Percentiles rank a stretch among this genome's conserved stretches.
These are phyloP conservation scores for Palloptera scutellata DNA, from an alignment of 2,888 invertebrate species.

Conservation along the genomic window DNA sequence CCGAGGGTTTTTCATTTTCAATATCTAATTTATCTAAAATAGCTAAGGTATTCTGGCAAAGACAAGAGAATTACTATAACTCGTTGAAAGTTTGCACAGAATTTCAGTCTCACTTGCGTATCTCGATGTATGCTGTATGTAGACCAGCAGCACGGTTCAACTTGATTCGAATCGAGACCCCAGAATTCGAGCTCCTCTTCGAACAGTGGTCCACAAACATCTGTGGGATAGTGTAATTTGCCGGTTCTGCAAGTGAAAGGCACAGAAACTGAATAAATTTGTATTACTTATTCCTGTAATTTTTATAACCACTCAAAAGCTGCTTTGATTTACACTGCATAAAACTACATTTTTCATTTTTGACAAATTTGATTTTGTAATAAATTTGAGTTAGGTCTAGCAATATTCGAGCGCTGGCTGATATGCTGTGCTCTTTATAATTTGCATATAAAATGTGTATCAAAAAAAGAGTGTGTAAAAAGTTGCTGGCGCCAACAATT, in stretches of 20 bases:
- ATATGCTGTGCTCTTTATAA: no score
- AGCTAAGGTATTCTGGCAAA: slow-evolving; percentile 84
- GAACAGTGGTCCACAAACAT: slow-evolving; percentile 96
- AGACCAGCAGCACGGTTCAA: slow-evolving; percentile 98
- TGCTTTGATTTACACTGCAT: no score
- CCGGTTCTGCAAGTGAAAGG: slow-evolving; percentile 75
- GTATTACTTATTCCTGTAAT: no score
- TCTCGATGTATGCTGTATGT: slow-evolving; percentile 90
- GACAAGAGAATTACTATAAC: neutral
- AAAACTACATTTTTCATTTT: neutral
- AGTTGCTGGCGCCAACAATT: no score
- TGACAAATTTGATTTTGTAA: no score
- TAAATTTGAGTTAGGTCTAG: no score
- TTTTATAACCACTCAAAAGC: no score
- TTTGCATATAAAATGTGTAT: no score
- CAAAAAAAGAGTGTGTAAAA: no score
- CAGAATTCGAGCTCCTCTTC: slow-evolving; percentile 97
- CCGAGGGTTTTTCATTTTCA: slow-evolving; percentile 90
- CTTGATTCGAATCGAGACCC: slow-evolving; percentile 96
- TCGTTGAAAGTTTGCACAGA: neutral
- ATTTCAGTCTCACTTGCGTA: slow-evolving; percentile 71
- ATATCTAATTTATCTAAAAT: slow-evolving; percentile 95
- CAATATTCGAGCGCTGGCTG: no score
- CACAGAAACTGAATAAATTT: no score
- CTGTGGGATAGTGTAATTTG: slow-evolving; percentile 94